phyloP scores from a whole-genome alignment of 2,888 invertebrate species.

The Limnephilus lunatus region DNA sequence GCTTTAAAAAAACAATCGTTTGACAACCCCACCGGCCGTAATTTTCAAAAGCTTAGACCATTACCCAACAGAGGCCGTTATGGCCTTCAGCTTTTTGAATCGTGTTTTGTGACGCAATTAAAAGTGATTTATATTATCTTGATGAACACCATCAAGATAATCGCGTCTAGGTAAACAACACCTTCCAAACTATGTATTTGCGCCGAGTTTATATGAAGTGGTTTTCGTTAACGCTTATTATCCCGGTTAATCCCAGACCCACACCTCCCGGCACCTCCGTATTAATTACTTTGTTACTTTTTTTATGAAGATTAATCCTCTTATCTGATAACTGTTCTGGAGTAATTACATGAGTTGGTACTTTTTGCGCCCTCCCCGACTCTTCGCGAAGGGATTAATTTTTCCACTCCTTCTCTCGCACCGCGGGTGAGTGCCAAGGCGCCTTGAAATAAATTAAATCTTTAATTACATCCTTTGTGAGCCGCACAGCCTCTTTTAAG shows the following conservation, averaged over 20 bases:
- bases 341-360: constrained; percentile 57
- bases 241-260: not conserved
- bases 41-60: not conserved
- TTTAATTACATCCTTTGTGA: constrained; percentile 66
- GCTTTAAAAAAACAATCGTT: not conserved
- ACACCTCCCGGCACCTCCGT: not conserved
- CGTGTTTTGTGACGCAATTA: not conserved
- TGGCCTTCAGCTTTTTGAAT: not conserved
- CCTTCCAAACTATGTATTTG: not conserved
- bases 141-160: not conserved
- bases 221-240: not conserved
- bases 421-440: constrained; percentile 53
- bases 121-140: not conserved
- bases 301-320: not conserved
- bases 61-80: not conserved
- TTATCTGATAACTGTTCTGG: constrained; percentile 52
- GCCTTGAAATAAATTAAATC: constrained; percentile 66
- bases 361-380: constrained; percentile 59
- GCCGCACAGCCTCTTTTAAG: constrained; percentile 58
- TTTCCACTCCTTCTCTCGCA: constrained; percentile 56
- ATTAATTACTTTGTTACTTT: not conserved
- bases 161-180: not conserved
- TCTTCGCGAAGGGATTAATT: constrained; percentile 62
- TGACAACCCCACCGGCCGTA: not conserved
- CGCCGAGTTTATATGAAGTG: not conserved